Evolutionary conservation across 2,888 invertebrate genomes (phyloP).

Genomic region (Pristionchus arcanus): DNA sequence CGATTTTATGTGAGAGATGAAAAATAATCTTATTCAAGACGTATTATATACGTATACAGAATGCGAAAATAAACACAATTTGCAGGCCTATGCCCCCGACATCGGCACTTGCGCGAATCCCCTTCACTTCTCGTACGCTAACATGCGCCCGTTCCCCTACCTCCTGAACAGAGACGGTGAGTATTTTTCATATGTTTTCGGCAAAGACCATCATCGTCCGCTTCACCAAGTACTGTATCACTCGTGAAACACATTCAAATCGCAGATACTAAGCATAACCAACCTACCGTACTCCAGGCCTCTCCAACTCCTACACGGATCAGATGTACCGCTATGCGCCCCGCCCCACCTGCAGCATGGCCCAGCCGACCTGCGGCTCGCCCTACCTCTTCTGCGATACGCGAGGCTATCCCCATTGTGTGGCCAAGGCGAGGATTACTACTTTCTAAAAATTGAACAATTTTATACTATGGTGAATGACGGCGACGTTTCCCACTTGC

Average conservation of each 20-base stretch:
- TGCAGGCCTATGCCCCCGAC: constrained; percentile 76
- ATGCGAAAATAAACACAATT: too few species aligned
- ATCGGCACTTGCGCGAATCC: constrained; percentile 75
- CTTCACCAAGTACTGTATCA: too few species aligned
- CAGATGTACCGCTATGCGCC: constrained; percentile 79
- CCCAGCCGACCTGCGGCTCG: constrained; percentile 76
- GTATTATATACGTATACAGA: too few species aligned
- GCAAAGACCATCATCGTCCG: too few species aligned
- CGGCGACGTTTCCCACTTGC: not conserved
- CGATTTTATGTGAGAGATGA: too few species aligned
- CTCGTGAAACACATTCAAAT: too few species aligned
- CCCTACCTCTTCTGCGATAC: constrained; percentile 78
- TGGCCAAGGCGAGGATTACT: constrained; percentile 68
- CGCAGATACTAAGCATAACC: too few species aligned
- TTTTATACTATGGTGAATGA: not conserved
- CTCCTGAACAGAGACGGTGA: constrained; percentile 75
- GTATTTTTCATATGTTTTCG: not conserved
- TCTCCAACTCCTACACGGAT: constrained; percentile 78
- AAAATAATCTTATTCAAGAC: too few species aligned
- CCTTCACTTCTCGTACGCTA: constrained; percentile 77
- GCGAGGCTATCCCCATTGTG: constrained; percentile 77
- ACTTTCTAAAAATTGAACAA: not conserved
- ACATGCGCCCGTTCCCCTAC: constrained; percentile 77
- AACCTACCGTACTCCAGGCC: constrained; percentile 66
- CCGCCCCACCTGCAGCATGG: constrained; percentile 72